Evolutionary conservation across 2,888 invertebrate genomes (phyloP), one percentile per base, ranked within the genome.

Genomic region (Cosmorhoe ocellata): DNA sequence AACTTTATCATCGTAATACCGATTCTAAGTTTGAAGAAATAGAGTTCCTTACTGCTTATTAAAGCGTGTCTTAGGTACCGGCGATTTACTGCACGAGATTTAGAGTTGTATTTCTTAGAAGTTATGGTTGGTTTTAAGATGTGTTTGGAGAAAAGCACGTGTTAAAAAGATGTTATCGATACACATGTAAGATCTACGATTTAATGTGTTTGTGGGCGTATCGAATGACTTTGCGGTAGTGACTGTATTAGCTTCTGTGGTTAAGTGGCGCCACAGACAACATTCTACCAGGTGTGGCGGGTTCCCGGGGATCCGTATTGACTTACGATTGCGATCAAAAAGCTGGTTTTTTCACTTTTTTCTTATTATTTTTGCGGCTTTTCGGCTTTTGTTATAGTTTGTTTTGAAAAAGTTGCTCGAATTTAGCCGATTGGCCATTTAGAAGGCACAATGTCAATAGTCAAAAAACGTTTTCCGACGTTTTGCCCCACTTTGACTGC

Each of bases 131-230:
- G 6, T 33, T 56, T 55, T 50, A 10, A 9, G 14, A 32, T 28
- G 7, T 13, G 8, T 31, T 40, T 39, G 30, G 12, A 27, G 11
- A 33, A 54, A 76, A 69, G 74, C 82, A 83, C 81, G 82, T 85
- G 83, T 81, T 71, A 54, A 49, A 53, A 67, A 76, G 83, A 84
- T 84, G 76, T 59, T 65, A 84, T 85, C 83, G 48, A 63, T 75
- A 69, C 86, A 85, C 84, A 85, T 88, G 87, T 71, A 82, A 83
- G 85, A 86, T n/a, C n/a, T 88, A 81, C 81, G 73, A 78, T 76
- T 77, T 81, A 80, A 81, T 79, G 78, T 79, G 78, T 78, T 77
- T 81, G 84, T 85, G 84, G 86, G 85, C 82, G 87, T 84, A 85
- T 88, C 82, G 66, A 76, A 82, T 88, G 77, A 79, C 85, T 77